Conservation (phyloP, 2,888 invertebrate genomes). For the Leucozona laternaria region DNA sequence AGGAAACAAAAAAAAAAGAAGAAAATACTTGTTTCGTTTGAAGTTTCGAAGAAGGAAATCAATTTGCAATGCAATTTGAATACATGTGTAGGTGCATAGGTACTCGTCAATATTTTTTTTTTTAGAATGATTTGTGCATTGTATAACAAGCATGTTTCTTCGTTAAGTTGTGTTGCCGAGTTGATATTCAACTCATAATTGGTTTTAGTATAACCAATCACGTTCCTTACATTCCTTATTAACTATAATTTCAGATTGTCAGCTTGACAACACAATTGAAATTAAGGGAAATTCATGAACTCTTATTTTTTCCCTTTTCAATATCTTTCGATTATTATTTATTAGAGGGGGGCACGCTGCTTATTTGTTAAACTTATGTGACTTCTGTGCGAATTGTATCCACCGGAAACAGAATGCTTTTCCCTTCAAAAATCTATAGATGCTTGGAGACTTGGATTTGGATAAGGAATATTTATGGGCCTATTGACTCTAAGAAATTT, state of each 20-base stretch:
- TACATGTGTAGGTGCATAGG: neutral
- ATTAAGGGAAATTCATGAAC: neutral
- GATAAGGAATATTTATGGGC: too few relatives aligned
- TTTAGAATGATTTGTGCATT: neutral
- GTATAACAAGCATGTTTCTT: neutral
- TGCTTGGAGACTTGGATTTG: too few relatives aligned
- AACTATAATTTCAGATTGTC: constrained; percentile 3
- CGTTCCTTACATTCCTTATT: constrained; percentile 7
- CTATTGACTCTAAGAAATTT: too few relatives aligned
- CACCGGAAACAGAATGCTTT: too few relatives aligned
- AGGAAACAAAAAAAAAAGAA: neutral
- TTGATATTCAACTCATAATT: constrained; percentile 19
- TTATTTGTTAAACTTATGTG: neutral
- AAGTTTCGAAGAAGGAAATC: constrained; percentile 33
- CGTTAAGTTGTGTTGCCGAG: neutral
- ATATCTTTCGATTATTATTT: neutral
- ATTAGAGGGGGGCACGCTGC: neutral
- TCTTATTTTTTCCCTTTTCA: neutral
- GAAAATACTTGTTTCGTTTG: constrained; percentile 17
- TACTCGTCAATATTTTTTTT: too few relatives aligned
- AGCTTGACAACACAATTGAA: constrained; percentile 4
- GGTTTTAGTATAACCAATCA: neutral
- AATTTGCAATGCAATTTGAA: constrained; percentile 27
- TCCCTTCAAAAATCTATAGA: too few relatives aligned
- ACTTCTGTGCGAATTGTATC: too few relatives aligned